Evolutionary conservation across 30 jellyfish, hydroid and myxozoan genomes (phyloP).

Genomic region (Aurelia aurita): DNA sequence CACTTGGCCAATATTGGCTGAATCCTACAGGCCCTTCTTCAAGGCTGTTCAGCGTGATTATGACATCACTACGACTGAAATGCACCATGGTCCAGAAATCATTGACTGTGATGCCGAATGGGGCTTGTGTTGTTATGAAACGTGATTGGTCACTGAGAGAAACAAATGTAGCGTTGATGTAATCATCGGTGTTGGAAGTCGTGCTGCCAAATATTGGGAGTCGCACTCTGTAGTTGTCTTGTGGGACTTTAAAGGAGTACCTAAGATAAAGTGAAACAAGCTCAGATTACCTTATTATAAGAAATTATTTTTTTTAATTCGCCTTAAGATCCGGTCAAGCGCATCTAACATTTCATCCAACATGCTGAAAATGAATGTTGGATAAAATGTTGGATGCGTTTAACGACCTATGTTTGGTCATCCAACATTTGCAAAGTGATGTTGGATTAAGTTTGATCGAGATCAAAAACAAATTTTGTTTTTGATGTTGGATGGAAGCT

Average conservation of each 20-base stretch:
- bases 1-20: slow-evolving; percentile 68
- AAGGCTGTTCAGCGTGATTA: slow-evolving; percentile 68
- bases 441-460: too few species aligned
- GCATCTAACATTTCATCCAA: too few species aligned
- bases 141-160: slow-evolving; percentile 24
- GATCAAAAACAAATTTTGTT: too few species aligned
- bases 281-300: too few species aligned
- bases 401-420: too few species aligned
- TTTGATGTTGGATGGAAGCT: too few species aligned
- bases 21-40: slow-evolving; percentile 53
- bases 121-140: slow-evolving; percentile 86
- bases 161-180: slow-evolving; percentile 84
- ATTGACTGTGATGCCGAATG: slow-evolving; percentile 74
- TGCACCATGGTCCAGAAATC: slow-evolving; percentile 89
- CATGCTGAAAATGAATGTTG: too few species aligned
- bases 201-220: slow-evolving; percentile 53
- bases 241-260: slow-evolving; percentile 80
- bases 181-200: slow-evolving; percentile 41
- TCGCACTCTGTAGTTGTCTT: slow-evolving; percentile 71
- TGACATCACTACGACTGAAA: slow-evolving; percentile 51
- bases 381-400: too few species aligned
- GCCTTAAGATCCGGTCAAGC: too few species aligned
- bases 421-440: too few species aligned
- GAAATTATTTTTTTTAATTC: too few species aligned
- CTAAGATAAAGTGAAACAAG: background rate